Base-by-base conservation (phyloP, 2,113 vertebrate species). In the Takifugu bimaculatus region DNA sequence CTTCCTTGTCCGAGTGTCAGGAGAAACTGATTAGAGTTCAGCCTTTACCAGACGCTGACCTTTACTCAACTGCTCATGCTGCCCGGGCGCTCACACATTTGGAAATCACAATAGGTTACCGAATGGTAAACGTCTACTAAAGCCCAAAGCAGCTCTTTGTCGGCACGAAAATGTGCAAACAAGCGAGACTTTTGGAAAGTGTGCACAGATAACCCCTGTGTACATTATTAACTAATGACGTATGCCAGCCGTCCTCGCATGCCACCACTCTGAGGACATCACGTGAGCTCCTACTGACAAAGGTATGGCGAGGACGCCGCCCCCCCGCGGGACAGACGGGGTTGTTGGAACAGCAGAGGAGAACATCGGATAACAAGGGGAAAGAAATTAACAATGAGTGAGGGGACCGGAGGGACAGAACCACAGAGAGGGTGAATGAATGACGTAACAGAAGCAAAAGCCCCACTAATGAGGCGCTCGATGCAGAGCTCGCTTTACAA, bases 221-320 rank as follows among this genome's bases (percentile, higher is more conserved):
- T 4, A 32, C 20, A 3, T 42, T 39, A 39, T 29, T 4, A 26
- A 0, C 11, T 1, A 47, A 59, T 61, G 54, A 6, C 42, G 61
- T 14, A 60, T 61, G 57, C 45, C 45, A 56, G 49, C 28, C 28
- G 67, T 68, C 7, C 0, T 56, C 55, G 64, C 65, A 77, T 65
- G 58, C 63, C 66, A 76, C 58, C 39, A 69, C 63, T 75, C 25
- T 77, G 69, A 77, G 69, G 64, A 76, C 66, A 74, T 74, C 57
- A 70, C 63, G 74, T 64, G 67, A 80, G 50, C 50, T 39, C 62
- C 43, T 57, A 68, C 57, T 70, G 65, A 66, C 76, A 71, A 71
- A 61, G 70, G 63, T 75, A 74, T 63, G 60, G 51, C 53, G 50
- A 68, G 57, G 68, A 79, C 59, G 50, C 53, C 13, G 45, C 45